A percentile compares a stretch with the other conserved stretches of the same genome.
Conservation (phyloP, 2,888 invertebrate genomes). For the Carabus problematicus region DNA sequence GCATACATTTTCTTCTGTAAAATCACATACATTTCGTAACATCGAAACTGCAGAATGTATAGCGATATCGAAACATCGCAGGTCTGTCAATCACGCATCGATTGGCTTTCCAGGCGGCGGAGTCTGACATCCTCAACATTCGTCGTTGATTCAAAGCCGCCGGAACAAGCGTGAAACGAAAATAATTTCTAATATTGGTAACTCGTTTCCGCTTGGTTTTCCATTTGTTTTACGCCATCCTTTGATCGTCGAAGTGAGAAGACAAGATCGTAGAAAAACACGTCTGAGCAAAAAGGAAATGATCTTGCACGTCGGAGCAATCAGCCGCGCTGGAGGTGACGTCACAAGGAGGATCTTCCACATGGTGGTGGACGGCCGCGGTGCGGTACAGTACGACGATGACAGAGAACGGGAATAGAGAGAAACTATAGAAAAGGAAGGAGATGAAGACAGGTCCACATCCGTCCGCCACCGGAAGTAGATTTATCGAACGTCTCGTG, state of each 20-base stretch:
- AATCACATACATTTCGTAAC: too few relatives aligned
- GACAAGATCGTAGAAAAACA: conserved; percentile 28
- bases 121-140: background rate
- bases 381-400: background rate
- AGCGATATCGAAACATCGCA: too few relatives aligned
- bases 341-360: conserved; percentile 16
- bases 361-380: background rate
- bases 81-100: background rate
- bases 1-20: too few relatives aligned
- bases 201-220: conserved; percentile 34
- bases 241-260: conserved; percentile 31
- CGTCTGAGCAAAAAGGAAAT: conserved; percentile 31
- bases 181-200: conserved; percentile 36
- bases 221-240: conserved; percentile 27
- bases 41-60: too few relatives aligned
- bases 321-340: conserved; percentile 38
- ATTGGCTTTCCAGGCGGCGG: background rate
- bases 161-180: conserved; percentile 22
- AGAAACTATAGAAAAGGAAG: conserved; percentile 8
- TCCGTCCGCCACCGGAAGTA: conserved; percentile 33
- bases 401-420: background rate
- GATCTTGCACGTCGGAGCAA: conserved; percentile 38
- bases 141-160: too few relatives aligned
- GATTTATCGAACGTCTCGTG: conserved; percentile 39
- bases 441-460: conserved; percentile 17